Conservation (phyloP, 2,113 vertebrate species). For the Montifringilla adamsi region DNA sequence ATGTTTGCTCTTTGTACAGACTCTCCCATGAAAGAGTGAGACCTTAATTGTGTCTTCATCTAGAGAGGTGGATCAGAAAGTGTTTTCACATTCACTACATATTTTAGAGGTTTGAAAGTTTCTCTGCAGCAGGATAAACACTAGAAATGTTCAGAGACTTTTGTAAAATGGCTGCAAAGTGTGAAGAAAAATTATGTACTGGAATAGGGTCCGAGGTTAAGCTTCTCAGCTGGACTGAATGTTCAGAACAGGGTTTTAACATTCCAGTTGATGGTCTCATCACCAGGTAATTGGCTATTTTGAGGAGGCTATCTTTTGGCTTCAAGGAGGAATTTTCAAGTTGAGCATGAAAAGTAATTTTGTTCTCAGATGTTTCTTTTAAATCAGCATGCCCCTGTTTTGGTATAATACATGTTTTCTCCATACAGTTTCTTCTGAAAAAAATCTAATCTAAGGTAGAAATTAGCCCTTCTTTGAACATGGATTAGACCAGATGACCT, state of each 20-base stretch:
- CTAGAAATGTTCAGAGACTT: background rate
- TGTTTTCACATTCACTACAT: background rate
- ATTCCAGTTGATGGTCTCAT: background rate
- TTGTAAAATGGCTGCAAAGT: background rate
- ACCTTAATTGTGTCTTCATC: background rate
- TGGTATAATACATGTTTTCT: background rate
- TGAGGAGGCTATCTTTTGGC: background rate
- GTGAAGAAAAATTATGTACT: background rate
- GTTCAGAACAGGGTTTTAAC: background rate
- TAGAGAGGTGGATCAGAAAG: background rate
- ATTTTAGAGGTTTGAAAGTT: background rate
- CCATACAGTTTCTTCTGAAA: background rate
- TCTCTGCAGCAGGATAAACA: background rate
- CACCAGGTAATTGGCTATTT: background rate
- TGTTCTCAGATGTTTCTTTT: background rate
- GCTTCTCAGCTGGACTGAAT: background rate
- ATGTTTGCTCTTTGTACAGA: background rate
- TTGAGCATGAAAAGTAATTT: background rate
- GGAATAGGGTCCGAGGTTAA: background rate
- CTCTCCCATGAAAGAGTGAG: background rate
- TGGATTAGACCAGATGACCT: background rate
- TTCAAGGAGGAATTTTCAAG: background rate
- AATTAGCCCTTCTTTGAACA: background rate
- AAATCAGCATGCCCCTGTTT: background rate
- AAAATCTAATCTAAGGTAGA: background rate